Conservation (phyloP, 2,888 invertebrate species). For the Ormyrus thymus region DNA sequence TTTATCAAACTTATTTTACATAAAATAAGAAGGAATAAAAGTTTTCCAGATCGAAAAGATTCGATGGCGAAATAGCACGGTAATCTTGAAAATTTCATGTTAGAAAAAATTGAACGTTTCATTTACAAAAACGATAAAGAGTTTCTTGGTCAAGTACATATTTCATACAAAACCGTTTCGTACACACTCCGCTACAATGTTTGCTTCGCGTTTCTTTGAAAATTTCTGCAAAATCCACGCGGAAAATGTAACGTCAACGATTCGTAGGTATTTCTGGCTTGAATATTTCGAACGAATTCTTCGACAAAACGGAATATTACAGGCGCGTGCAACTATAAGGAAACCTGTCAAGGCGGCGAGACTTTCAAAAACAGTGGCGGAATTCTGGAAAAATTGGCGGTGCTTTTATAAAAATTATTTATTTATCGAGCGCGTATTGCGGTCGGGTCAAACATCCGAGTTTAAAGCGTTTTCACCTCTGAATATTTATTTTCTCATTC, state of each 20-base stretch:
- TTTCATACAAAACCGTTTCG: background rate
- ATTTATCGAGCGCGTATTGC: no score
- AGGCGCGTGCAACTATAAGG: slow-evolving; percentile 4
- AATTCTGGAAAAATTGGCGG: background rate
- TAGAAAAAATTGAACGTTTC: no score
- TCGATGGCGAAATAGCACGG: no score
- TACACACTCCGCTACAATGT: background rate
- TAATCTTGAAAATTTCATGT: no score
- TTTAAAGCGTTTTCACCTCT: no score
- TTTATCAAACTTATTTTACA: no score
- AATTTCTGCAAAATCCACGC: slow-evolving; percentile 2
- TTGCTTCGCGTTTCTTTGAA: background rate
- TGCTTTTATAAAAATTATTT: no score
- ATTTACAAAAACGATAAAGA: no score
- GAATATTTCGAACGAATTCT: slow-evolving; percentile 22
- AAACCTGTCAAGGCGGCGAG: slow-evolving; percentile 6
- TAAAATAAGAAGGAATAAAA: no score
- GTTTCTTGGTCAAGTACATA: background rate
- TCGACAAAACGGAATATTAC: background rate
- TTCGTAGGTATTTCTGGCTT: slow-evolving; percentile 15
- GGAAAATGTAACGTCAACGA: slow-evolving; percentile 21
- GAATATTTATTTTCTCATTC: no score
- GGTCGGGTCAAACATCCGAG: no score
- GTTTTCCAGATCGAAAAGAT: no score
- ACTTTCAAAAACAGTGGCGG: slow-evolving; percentile 2